Percentiles rank a stretch among this genome's conserved stretches.
These are phyloP conservation scores for Epinephelus lanceolatus DNA, from an alignment of 2,113 vertebrate genomes.

Conservation along the genomic window DNA sequence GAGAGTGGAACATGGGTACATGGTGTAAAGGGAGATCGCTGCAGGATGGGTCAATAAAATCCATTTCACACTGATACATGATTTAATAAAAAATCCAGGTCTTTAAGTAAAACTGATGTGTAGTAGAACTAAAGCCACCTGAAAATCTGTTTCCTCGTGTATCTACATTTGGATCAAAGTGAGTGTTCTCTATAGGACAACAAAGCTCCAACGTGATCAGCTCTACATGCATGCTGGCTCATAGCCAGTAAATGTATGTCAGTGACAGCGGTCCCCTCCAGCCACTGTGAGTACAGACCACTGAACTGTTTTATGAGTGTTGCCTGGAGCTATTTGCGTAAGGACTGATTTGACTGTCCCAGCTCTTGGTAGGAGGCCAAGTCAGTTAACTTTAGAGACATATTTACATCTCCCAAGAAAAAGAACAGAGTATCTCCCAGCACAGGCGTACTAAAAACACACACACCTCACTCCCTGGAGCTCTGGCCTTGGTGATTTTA, in stretches of 20 bases:
- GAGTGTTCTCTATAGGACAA: neutral
- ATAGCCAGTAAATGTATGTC: conserved; percentile 44
- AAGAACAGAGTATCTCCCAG: conserved; percentile 3
- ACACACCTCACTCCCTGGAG: conserved; percentile 20
- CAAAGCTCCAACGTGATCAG: conserved; percentile 25
- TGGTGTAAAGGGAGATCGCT: neutral
- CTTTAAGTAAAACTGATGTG: neutral
- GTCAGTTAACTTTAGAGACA: conserved; percentile 5
- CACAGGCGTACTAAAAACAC: neutral
- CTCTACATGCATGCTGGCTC: conserved; percentile 12
- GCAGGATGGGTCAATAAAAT: conserved; percentile 10
- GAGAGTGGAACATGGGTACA: neutral
- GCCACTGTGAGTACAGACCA: neutral
- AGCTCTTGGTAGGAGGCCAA: neutral
- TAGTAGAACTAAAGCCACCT: neutral
- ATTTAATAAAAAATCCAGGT: neutral
- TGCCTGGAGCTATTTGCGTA: conserved; percentile 28
- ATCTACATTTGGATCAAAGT: conserved; percentile 10
- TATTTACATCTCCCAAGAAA: conserved; percentile 1
- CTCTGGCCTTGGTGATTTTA: conserved; percentile 36
- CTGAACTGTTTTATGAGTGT: conserved; percentile 11
- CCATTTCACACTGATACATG: neutral
- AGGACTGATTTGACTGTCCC: conserved; percentile 14
- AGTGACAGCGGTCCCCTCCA: conserved; percentile 37
- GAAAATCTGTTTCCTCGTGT: neutral